Evolutionary conservation across 2,888 invertebrate genomes (phyloP), one percentile per base, ranked within the genome.

Genomic region (Spodoptera picta): DNA sequence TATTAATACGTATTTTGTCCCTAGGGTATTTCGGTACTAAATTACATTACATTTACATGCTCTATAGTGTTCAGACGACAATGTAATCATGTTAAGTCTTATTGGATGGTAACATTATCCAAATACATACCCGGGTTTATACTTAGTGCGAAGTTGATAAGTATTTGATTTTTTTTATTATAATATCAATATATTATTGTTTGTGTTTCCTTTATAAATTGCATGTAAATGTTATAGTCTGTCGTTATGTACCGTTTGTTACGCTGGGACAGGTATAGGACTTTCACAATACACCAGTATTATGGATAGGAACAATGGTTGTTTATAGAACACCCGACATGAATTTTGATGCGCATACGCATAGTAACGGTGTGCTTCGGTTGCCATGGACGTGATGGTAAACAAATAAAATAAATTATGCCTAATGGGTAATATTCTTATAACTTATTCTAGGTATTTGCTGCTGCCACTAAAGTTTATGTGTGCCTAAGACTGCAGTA

Each of bases 231-330:
- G 50, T 47, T 60, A 59, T 66, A 72, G 52, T 69, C 60, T 67
- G 74, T 70, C 52, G 57, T 61, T 61, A 65, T 71, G 69, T 65
- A 71, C 66, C 65, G 77, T 73, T 75, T 65, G 64, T 56, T 56
- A 49, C 60, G 60, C 45, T 50, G 65, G 59, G 63, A 54, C 52
- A 42, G 65, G 72, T 74, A 74, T 79, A 62, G 74, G 66, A 78
- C 78, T 81, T 81, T 80, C 80, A 81, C 82, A 83, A 83, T 84
- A 83, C 82, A 63, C 60, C 70, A 65, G 82, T 80, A 81, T 83
- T 82, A 82, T 82, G 80, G 82, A 79, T 75, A 67, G 74, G 82
- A 88, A 93, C 92, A 93, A 92, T 93, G 84, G 84, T 78, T 91
- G 91, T 91, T 92, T 91, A 87, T 84, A 84, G 83, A 76, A 80